These are phyloP conservation scores for Helostoma temminkii DNA, from an alignment of 2,797 vertebrate genomes.

Conservation along the genomic window DNA sequence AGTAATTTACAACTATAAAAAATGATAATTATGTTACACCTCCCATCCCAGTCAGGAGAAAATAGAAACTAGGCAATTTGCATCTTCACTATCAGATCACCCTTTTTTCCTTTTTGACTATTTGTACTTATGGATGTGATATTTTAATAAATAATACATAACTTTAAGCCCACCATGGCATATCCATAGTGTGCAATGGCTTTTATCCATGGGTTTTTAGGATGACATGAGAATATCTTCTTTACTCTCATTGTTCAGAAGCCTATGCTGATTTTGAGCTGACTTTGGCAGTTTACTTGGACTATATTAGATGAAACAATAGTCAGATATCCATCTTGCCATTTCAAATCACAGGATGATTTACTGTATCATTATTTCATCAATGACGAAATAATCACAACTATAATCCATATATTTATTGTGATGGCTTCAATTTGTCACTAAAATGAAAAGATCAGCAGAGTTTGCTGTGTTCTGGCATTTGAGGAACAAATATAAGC, in stretches of 20 bases:
- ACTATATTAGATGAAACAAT: no score
- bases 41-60: slow-evolving; percentile 30
- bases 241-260: slow-evolving; percentile 6
- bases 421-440: neutral
- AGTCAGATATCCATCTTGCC: no score
- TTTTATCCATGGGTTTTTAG: neutral
- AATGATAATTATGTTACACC: slow-evolving; percentile 43
- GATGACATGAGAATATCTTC: slow-evolving; percentile 21
- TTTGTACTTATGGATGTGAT: neutral
- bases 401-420: neutral
- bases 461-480: neutral
- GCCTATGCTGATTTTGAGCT: no score
- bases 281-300: no score
- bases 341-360: no score
- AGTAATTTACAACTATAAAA: slow-evolving; percentile 29
- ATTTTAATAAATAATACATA: slow-evolving; percentile 22
- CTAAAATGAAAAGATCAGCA: neutral
- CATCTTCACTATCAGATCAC: slow-evolving; percentile 16
- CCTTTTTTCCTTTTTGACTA: slow-evolving; percentile 25
- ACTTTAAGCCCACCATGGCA: slow-evolving; percentile 5
- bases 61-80: slow-evolving; percentile 30
- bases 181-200: slow-evolving; percentile 5
- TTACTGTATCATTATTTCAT: neutral
- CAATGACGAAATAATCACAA: neutral
- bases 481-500: neutral